Percentiles rank a stretch among this genome's conserved stretches.
Conservation (phyloP, 2,888 invertebrate species). For the Noctua janthina region DNA sequence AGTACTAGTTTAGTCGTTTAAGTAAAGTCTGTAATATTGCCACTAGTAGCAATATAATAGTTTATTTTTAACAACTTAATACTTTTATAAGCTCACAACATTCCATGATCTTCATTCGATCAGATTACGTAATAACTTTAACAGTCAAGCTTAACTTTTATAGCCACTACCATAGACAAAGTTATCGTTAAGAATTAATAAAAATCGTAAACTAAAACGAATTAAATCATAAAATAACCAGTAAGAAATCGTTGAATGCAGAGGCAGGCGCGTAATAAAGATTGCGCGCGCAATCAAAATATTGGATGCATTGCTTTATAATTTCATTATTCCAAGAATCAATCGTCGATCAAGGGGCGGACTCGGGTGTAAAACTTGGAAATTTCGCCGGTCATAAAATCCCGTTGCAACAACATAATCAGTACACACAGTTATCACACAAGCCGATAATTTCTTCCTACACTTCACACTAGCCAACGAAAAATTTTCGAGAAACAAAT, state of each 20-base stretch:
- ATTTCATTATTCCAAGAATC: conserved; percentile 84
- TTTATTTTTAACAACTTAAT: conserved; percentile 5
- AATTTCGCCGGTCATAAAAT: conserved; percentile 76
- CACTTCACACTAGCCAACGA: conserved; percentile 78
- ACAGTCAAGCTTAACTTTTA: conserved; percentile 35
- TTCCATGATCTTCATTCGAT: conserved; percentile 11
- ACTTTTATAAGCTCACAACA: neutral
- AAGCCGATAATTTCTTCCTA: conserved; percentile 75
- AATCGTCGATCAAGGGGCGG: conserved; percentile 76
- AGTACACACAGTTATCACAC: conserved; percentile 65
- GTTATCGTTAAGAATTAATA: conserved; percentile 61
- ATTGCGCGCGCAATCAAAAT: conserved; percentile 73
- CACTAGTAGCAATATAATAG: neutral
- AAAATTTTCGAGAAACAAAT: conserved; percentile 61
- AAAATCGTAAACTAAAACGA: conserved; percentile 53
- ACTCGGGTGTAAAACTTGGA: conserved; percentile 75
- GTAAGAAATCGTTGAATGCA: conserved; percentile 48
- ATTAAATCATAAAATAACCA: conserved; percentile 60
- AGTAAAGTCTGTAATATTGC: neutral
- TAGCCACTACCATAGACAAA: conserved; percentile 49
- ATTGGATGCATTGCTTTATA: conserved; percentile 74
- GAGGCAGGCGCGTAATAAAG: conserved; percentile 65
- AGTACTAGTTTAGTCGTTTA: neutral
- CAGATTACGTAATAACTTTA: conserved; percentile 17
- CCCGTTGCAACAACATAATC: conserved; percentile 81